A percentile compares a stretch with the other conserved stretches of the same genome.
Evolutionary conservation across 2,797 vertebrate genomes (phyloP).

Genomic region (Sarcoramphus papa): DNA sequence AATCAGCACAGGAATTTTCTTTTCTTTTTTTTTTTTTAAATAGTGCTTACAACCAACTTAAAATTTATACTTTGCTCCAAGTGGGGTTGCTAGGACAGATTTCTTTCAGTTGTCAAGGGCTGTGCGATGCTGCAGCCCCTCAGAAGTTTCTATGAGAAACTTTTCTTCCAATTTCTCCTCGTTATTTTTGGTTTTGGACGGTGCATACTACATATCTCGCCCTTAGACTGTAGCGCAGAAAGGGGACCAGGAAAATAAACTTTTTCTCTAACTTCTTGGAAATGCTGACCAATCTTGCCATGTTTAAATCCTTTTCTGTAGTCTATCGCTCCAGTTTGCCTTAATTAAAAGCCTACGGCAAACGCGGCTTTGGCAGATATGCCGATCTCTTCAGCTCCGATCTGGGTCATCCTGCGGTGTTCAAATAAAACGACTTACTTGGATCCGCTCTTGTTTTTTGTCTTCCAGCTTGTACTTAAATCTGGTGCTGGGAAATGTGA

Average conservation of each 20-base stretch:
- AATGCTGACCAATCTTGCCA: not conserved
- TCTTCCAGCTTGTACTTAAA: slow-evolving; percentile 90
- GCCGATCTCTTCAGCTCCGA: rapidly evolving
- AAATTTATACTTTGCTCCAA: not conserved
- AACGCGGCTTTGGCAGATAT: rapidly evolving
- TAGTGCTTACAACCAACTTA: not conserved
- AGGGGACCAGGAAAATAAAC: not conserved
- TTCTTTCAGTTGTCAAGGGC: not conserved
- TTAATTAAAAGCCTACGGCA: not conserved
- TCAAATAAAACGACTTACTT: not conserved
- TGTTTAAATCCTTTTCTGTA: not conserved
- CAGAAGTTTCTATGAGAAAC: not conserved
- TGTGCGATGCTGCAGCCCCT: not conserved
- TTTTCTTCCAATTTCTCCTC: not conserved
- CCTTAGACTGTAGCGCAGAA: not conserved
- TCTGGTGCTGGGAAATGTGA: slow-evolving; percentile 94
- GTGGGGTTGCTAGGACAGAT: not conserved
- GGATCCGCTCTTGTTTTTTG: not conserved
- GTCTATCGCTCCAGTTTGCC: not conserved
- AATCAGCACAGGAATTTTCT: not conserved
- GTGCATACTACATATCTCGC: rapidly evolving
- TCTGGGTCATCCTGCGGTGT: not conserved
- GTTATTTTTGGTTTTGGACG: not conserved
- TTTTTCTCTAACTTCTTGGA: not conserved
- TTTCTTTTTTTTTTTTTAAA: not conserved